A percentile compares a stretch with the other conserved stretches of the same genome.
Evolutionary conservation across 1,140 invertebrate genomes (phyloP).

Genomic region (Stegodyphus dumicola): DNA sequence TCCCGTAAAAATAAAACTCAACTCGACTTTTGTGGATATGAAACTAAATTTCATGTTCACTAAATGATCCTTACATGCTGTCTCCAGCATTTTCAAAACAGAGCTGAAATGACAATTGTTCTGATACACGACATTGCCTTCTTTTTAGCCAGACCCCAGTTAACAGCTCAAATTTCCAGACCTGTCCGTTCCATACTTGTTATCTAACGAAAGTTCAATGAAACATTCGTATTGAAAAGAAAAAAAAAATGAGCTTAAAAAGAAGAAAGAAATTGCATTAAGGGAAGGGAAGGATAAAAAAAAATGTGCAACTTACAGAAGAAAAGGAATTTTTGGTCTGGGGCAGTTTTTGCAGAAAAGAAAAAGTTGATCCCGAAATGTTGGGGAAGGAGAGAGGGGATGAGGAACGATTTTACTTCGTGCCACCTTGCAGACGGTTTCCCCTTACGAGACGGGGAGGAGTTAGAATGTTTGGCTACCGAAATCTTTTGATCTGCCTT

Average conservation of each 20-base stretch:
- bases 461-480: not conserved
- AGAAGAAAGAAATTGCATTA: not conserved
- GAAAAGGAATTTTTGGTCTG: too few relatives aligned
- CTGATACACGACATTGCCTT: too few relatives aligned
- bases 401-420: constrained; percentile 35
- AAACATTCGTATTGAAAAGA: not conserved
- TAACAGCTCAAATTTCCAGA: not conserved
- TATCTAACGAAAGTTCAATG: not conserved
- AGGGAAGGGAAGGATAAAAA: too few relatives aligned
- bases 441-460: not conserved
- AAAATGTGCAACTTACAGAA: too few relatives aligned
- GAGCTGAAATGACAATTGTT: too few relatives aligned
- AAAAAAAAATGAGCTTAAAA: not conserved
- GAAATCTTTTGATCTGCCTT: constrained; percentile 39
- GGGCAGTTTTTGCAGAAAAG: too few relatives aligned
- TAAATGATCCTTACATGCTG: too few relatives aligned
- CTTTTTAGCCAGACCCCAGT: not conserved
- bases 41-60: too few relatives aligned
- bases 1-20: too few relatives aligned
- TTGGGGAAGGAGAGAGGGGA: not conserved
- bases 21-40: too few relatives aligned
- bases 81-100: too few relatives aligned
- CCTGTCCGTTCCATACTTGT: not conserved
- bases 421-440: not conserved
- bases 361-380: too few relatives aligned